phyloP scores from a whole-genome alignment of 2,888 invertebrate species.

The Troides aeacus region DNA sequence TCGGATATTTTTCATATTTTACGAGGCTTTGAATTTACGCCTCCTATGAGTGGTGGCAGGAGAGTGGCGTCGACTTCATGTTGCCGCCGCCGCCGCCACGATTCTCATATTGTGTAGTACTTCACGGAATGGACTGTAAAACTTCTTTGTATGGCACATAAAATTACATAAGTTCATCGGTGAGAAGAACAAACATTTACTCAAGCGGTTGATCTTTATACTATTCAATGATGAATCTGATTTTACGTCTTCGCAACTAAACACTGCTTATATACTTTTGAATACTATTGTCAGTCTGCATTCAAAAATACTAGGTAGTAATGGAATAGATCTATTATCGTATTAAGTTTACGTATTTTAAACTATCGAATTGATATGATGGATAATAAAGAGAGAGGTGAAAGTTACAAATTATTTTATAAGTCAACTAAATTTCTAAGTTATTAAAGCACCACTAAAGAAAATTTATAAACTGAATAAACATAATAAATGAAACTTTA shows the following conservation, averaged over 20 bases:
- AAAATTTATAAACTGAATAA: too few species aligned
- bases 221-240: conserved; percentile 1
- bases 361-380: too few species aligned
- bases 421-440: too few species aligned
- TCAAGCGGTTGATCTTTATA: conserved; percentile 3
- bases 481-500: too few species aligned
- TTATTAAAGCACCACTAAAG: too few species aligned
- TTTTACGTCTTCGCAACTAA: not conserved
- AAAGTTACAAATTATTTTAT: too few species aligned
- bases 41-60: conserved; percentile 48
- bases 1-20: conserved; percentile 72
- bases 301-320: too few species aligned
- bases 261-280: not conserved
- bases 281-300: not conserved
- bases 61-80: conserved; percentile 44
- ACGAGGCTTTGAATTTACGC: conserved; percentile 73
- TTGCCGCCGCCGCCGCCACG: conserved; percentile 40
- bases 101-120: conserved; percentile 41
- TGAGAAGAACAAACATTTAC: conserved; percentile 23
- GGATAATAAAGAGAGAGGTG: too few species aligned
- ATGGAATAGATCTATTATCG: too few species aligned
- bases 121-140: conserved; percentile 45
- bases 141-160: conserved; percentile 31
- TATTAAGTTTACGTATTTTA: too few species aligned
- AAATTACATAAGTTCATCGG: conserved; percentile 16